A percentile compares a stretch with the other conserved stretches of the same genome.
These are phyloP conservation scores for Hyalella azteca DNA, from an alignment of 2,888 invertebrate genomes.

Conservation along the genomic window DNA sequence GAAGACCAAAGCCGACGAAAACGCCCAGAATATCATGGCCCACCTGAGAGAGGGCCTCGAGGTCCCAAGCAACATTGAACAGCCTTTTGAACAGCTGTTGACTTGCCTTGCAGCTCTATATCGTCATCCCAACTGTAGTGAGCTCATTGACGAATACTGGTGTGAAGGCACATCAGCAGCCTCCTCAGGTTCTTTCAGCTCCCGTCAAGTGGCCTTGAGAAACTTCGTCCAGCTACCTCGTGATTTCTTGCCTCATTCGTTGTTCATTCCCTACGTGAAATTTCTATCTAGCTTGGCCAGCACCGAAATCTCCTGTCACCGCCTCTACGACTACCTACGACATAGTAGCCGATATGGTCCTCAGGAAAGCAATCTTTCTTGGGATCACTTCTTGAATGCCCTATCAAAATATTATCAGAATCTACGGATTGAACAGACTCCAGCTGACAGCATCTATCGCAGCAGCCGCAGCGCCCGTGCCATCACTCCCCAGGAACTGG, in stretches of 20 bases:
- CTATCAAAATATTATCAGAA: conserved; percentile 69
- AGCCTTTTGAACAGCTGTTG: conserved; percentile 84
- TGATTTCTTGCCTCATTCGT: conserved; percentile 79
- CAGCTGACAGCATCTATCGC: conserved; percentile 69
- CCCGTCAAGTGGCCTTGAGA: conserved; percentile 75
- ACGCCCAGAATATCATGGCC: conserved; percentile 65
- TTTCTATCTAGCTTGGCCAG: conserved; percentile 84
- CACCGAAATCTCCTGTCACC: conserved; percentile 68
- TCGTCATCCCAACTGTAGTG: conserved; percentile 73
- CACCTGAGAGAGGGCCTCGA: conserved; percentile 74
- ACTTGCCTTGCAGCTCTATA: conserved; percentile 80
- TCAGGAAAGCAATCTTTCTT: conserved; percentile 69
- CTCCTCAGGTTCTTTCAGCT: conserved; percentile 46
- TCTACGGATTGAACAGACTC: conserved; percentile 66
- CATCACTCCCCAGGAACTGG: conserved; percentile 81
- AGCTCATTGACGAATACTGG: conserved; percentile 85
- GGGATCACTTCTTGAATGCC: conserved; percentile 86
- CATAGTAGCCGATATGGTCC: conserved; percentile 51
- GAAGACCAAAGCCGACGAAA: conserved; percentile 85
- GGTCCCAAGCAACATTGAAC: conserved; percentile 72
- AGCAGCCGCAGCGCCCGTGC: conserved; percentile 65
- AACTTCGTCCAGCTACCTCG: conserved; percentile 90
- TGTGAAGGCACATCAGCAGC: conserved; percentile 50
- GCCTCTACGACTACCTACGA: conserved; percentile 54
- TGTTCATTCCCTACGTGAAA: conserved; percentile 85